A percentile compares a stretch with the other conserved stretches of the same genome.
Conservation (phyloP, 1,140 invertebrate species). For the Heliconius melpomene region DNA sequence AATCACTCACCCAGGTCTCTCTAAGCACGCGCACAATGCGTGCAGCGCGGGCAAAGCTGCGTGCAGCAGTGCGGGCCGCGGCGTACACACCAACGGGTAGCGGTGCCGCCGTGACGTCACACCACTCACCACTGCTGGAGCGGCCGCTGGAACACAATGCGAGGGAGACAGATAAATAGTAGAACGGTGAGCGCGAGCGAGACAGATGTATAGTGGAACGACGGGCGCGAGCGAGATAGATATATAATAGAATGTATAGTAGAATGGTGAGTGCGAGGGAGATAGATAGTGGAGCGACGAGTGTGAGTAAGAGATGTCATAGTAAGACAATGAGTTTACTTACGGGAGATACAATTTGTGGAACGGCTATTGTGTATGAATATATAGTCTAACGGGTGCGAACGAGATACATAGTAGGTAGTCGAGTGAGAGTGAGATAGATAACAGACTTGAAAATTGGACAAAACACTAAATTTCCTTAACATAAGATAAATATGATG, state of each 20-base stretch:
- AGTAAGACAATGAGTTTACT: too few relatives aligned
- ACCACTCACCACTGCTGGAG: conserved; percentile 12
- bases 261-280: not conserved
- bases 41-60: conserved; percentile 58
- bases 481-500: too few relatives aligned
- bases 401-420: too few relatives aligned
- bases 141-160: conserved; percentile 15
- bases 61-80: conserved; percentile 59
- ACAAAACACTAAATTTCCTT: too few relatives aligned
- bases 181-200: not conserved
- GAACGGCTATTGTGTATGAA: too few relatives aligned
- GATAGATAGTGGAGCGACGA: not conserved
- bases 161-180: not conserved
- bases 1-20: conserved; percentile 49
- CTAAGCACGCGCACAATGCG: conserved; percentile 54
- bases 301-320: not conserved
- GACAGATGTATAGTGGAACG: not conserved
- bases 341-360: too few relatives aligned
- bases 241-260: not conserved
- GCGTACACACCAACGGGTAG: conserved; percentile 57
- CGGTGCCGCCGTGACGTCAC: conserved; percentile 39
- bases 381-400: too few relatives aligned
- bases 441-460: too few relatives aligned
- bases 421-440: too few relatives aligned
- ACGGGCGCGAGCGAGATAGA: not conserved